Evolutionary conservation across 1,140 invertebrate genomes (phyloP).

Genomic region (Saccostrea glomerata): DNA sequence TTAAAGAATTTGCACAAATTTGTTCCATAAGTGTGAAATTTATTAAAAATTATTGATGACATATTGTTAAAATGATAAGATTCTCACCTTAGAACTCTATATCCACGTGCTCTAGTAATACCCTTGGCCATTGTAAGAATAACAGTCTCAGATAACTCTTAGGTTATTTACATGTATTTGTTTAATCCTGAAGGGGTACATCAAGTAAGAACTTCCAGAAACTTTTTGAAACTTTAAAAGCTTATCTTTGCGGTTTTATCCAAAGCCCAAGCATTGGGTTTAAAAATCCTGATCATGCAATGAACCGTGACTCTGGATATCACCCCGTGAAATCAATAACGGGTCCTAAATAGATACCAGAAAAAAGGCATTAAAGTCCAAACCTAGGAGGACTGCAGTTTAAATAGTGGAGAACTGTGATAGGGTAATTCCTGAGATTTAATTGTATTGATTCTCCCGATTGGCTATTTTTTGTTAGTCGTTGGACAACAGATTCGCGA

Average conservation of each 20-base stretch:
- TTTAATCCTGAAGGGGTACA: not conserved
- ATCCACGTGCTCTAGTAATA: not conserved
- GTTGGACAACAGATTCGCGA: not conserved
- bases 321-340: constrained; percentile 4
- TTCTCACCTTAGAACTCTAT: not conserved
- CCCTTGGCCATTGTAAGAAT: not conserved
- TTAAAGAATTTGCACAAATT: too few relatives aligned
- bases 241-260: constrained; percentile 19
- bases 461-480: not conserved
- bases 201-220: constrained; percentile 10
- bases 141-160: not conserved
- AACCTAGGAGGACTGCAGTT: not conserved
- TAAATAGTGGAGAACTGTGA: constrained; percentile 4
- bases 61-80: not conserved
- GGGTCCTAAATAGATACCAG: constrained; percentile 1
- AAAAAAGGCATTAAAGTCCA: constrained; percentile 27
- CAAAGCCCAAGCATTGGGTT: not conserved
- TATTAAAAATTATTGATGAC: too few relatives aligned
- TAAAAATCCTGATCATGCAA: not conserved
- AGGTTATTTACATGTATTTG: not conserved
- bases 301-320: not conserved
- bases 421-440: constrained; percentile 11
- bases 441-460: constrained; percentile 8
- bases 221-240: constrained; percentile 32
- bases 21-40: too few relatives aligned